Evolutionary conservation across 2,113 vertebrate genomes (phyloP), one percentile per base, ranked within the genome.

Genomic region (Catharus fuscescens): DNA sequence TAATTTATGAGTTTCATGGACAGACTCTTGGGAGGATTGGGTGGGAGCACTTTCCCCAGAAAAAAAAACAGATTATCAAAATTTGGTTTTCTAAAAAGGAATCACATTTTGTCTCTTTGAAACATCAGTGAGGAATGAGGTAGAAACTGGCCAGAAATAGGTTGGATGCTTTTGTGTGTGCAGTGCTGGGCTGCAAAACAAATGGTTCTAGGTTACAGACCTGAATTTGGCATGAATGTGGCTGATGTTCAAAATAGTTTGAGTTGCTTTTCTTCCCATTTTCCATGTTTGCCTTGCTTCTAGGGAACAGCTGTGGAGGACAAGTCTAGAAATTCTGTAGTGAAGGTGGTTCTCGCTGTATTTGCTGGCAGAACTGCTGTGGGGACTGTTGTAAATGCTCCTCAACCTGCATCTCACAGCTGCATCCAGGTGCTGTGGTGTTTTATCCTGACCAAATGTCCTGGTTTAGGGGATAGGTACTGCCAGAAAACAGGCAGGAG

Each of bases 391-490:
- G 54, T 1, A 20, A 62, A 56, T 1, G 2, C 32, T 48, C n/a
- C 52, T 15, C 1, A 1, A 14, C 8, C 44, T 62, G 45, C 17
- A 2, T 34, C 72, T 38, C 2, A 0, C 24, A 44, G 76, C 54
- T 62, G 44, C 62, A n/a, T 65, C 36, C 15, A 1, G 20, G 12
- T 40, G 32, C n/a, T 29, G 4, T 23, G 5, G 11, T 3, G 2
- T 42, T 65, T 81, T 34, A 32, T 71, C 60, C 38, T 54, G 81
- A 40, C 21, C 0, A 36, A 36, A 36, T 36, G 34, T 36, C 34
- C 34, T 36, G 34, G 34, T 36, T 36, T 36, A 36, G 34, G 34
- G 34, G 34, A 36, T 36, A 36, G 34, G 34, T 36, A 36, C 34
- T 36, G 34, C 34, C 34, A 36, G 34, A 36, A 36, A 36, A 36